A percentile compares a stretch with the other conserved stretches of the same genome.
Evolutionary conservation across 2,888 invertebrate species (phyloP).

Genomic region (Rhopalosiphum nymphaeae): DNA sequence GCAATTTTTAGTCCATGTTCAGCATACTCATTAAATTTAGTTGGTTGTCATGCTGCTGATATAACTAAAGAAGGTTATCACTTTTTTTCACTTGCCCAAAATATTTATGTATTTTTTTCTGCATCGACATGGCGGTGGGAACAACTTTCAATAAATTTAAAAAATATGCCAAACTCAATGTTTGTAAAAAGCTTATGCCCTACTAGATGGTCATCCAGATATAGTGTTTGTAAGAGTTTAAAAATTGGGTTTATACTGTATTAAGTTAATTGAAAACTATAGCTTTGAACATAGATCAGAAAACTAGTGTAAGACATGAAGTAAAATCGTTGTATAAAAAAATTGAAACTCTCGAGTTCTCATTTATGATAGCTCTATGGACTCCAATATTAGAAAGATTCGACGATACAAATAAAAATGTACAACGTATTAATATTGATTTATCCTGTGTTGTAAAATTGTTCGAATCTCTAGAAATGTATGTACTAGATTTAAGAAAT

Average conservation of each 20-base stretch:
- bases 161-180: constrained; percentile 15
- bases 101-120: background rate
- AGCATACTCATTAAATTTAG: background rate
- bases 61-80: constrained; percentile 7
- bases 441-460: constrained; percentile 26
- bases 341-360: constrained; percentile 25
- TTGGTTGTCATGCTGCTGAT: constrained; percentile 17
- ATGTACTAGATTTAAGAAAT: constrained; percentile 19
- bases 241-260: constrained; percentile 13
- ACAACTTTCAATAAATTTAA: constrained; percentile 1
- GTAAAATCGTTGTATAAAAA: constrained; percentile 1
- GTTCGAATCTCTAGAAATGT: constrained; percentile 15
- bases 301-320: constrained; percentile 21
- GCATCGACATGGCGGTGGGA: constrained; percentile 14
- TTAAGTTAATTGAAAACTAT: constrained; percentile 13
- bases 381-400: constrained; percentile 43
- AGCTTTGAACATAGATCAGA: constrained; percentile 15
- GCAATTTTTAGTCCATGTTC: constrained; percentile 18
- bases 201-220: constrained; percentile 7
- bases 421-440: constrained; percentile 41
- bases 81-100: constrained; percentile 19
- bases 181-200: background rate
- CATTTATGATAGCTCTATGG: constrained; percentile 30
- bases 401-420: constrained; percentile 10
- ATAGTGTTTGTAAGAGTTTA: constrained; percentile 17